Base-by-base conservation (phyloP, 2,113 vertebrate species). In the Phalacrocorax aristotelis region DNA sequence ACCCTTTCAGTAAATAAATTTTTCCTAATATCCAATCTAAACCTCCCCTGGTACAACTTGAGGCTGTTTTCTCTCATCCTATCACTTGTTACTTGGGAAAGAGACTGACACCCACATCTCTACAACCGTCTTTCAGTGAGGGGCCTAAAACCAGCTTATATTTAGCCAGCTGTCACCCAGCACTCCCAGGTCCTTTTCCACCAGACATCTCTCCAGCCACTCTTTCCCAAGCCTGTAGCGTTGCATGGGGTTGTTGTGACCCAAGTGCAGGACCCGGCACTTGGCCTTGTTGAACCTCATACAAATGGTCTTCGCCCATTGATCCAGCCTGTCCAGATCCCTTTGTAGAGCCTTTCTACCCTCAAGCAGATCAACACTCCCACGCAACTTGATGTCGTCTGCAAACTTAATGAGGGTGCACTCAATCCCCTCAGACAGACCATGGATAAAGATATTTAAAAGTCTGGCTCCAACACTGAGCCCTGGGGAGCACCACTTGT, bases 261-360 rank as follows among this genome's bases (percentile, higher is more conserved):
- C 13, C 5, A 60, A 8, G 10, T 69, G 13, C 26, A 70, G 52
- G 13, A 38, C 26, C 11, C 2, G 1, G 13, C 13, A 26, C 26
- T 52, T 7, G 3, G 32, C 21, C 54, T 61, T 77, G 25, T 30
- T 61, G 16, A 69, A 32, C 3, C 20, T 69, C n/a, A 34, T 18
- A 44, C 44, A 20, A 2, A 4, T 32, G 30, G n/a, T 30, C 30
- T 38, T 1, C 0, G 16, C 14, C 21, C 49, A n/a, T 20, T 0
- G 0, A 42, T 42, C 16, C 30, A 74, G 68, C 25, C 40, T 57
- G 8, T 57, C 8, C n/a, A n/a, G 42, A 6, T 74, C 20, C 9
- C 29, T 64, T 42, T 49, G 10, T 1, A 64, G 58, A 65, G 13
- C n/a, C 44, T 65, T 57, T 2, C 16, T 58, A 21, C n/a, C n/a